Evolutionary conservation across 2,888 invertebrate genomes (phyloP).

Genomic region (Aphidoletes aphidimyza): DNA sequence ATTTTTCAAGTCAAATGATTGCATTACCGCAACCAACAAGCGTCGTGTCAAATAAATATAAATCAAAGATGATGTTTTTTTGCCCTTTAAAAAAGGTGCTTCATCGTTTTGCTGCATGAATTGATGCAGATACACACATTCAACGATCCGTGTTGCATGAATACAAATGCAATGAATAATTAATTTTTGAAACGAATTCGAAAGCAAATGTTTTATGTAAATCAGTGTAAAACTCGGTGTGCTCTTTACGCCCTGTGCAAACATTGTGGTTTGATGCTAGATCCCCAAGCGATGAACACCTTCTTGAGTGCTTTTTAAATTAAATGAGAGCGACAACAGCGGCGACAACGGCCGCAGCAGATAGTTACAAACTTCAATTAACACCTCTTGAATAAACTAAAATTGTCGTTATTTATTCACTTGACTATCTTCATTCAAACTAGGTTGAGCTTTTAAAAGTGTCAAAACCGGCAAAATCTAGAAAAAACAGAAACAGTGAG

Average conservation of each 20-base stretch:
- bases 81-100: background rate
- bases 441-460: background rate
- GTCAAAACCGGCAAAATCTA: background rate
- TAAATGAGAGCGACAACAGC: background rate
- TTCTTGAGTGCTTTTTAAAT: background rate
- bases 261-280: background rate
- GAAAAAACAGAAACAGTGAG: background rate
- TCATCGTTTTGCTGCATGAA: background rate
- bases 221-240: background rate
- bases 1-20: slow-evolving; percentile 23
- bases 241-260: background rate
- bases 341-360: background rate
- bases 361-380: slow-evolving; percentile 17
- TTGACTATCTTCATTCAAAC: background rate
- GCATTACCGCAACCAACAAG: slow-evolving; percentile 11
- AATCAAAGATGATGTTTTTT: background rate
- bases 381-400: slow-evolving; percentile 44
- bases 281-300: slow-evolving; percentile 13
- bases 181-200: slow-evolving; percentile 34
- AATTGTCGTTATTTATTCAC: slow-evolving; percentile 27
- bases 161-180: slow-evolving; percentile 38
- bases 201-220: slow-evolving; percentile 49
- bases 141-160: background rate
- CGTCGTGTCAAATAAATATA: slow-evolving; percentile 1
- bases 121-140: background rate